Conservation (phyloP, 2,888 invertebrate genomes). For the Dolomedes plantarius region DNA sequence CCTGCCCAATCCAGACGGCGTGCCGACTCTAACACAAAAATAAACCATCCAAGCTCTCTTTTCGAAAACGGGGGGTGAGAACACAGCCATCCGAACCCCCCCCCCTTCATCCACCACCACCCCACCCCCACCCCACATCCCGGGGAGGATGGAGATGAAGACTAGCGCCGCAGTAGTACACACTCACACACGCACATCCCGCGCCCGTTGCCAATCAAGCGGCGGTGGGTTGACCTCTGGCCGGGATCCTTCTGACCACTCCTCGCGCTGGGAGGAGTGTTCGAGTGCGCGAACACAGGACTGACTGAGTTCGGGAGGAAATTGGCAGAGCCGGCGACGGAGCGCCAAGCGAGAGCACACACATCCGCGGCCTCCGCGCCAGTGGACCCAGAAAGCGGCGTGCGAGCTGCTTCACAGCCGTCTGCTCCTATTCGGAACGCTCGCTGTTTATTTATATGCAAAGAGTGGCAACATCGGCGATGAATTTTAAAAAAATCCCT, state of each 20-base stretch:
- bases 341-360: constrained; percentile 2
- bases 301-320: not conserved
- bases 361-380: constrained; percentile 40
- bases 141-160: constrained; percentile 17
- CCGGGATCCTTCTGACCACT: constrained; percentile 69
- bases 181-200: not conserved
- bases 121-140: not conserved
- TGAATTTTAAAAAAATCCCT: too few relatives aligned
- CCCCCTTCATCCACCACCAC: not conserved
- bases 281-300: constrained; percentile 33
- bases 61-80: constrained; percentile 11
- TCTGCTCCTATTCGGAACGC: not conserved
- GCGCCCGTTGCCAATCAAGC: constrained; percentile 70
- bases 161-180: constrained; percentile 20
- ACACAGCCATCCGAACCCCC: not conserved
- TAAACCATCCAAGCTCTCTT: constrained; percentile 15
- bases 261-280: constrained; percentile 38
- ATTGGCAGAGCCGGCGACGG: constrained; percentile 19
- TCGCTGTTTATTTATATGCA: not conserved
- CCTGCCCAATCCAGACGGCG: constrained; percentile 61
- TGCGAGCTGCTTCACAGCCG: constrained; percentile 14
- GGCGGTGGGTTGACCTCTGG: constrained; percentile 71
- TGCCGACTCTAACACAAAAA: constrained; percentile 35
- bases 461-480: too few relatives aligned
- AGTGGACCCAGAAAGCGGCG: constrained; percentile 32